Conservation (phyloP, 2,797 vertebrate genomes). For the Nothura maculosa region DNA sequence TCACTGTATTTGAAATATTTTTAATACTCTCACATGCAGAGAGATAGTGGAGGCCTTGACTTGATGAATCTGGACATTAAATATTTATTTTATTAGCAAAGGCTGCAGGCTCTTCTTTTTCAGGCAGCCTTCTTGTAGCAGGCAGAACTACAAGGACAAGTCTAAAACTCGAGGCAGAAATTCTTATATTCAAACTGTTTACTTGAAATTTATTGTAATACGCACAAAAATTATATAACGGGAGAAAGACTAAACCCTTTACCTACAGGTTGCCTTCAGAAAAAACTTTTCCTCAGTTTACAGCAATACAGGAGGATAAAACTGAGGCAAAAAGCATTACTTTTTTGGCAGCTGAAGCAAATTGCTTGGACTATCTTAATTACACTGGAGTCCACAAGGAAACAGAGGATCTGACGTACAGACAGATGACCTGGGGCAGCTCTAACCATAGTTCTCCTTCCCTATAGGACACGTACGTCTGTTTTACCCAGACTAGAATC, state of each 20-base stretch:
- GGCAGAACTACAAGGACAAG: neutral
- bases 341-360: conserved; percentile 40
- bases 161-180: neutral
- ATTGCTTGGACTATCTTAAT: conserved; percentile 20
- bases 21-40: neutral
- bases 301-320: neutral
- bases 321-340: neutral
- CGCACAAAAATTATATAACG: neutral
- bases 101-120: conserved; percentile 5
- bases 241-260: neutral
- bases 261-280: neutral
- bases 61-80: neutral
- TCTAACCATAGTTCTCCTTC: neutral
- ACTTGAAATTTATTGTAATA: neutral
- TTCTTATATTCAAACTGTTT: neutral
- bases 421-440: neutral
- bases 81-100: conserved; percentile 12
- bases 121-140: neutral
- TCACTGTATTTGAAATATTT: neutral
- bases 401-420: conserved; percentile 6
- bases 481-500: conserved; percentile 8
- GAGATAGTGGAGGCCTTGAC: neutral
- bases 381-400: conserved; percentile 14
- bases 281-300: neutral
- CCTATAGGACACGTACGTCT: neutral